Evolutionary conservation across 2,797 vertebrate genomes (phyloP).

Genomic region (Cottoperca gobio): DNA sequence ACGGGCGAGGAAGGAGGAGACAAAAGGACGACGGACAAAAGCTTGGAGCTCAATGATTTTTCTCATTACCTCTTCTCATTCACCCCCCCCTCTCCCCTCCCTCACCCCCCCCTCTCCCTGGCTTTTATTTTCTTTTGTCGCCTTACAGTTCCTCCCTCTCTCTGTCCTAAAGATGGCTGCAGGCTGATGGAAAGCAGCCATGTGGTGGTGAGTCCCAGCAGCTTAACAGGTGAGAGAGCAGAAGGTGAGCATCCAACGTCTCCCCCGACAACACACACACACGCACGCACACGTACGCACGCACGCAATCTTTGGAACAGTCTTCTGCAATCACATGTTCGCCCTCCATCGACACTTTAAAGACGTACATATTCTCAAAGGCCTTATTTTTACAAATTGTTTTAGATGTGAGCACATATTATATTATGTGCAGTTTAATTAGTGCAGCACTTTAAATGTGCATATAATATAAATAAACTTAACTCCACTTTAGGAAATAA

Average conservation of each 20-base stretch:
- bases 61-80: slow-evolving; percentile 51
- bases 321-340: too few species aligned
- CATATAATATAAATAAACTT: too few species aligned
- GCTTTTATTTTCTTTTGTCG: slow-evolving; percentile 26
- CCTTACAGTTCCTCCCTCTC: slow-evolving; percentile 5
- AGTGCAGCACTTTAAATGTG: too few species aligned
- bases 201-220: slow-evolving; percentile 41
- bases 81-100: background rate
- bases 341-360: too few species aligned
- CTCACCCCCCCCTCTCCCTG: background rate
- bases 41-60: slow-evolving; percentile 54
- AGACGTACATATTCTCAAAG: too few species aligned
- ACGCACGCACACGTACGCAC: background rate
- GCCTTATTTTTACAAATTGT: too few species aligned
- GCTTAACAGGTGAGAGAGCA: slow-evolving; percentile 64
- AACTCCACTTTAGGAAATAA: too few species aligned
- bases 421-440: too few species aligned
- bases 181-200: slow-evolving; percentile 52
- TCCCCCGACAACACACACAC: slow-evolving; percentile 50
- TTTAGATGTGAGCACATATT: too few species aligned
- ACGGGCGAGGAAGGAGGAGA: slow-evolving; percentile 51
- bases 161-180: slow-evolving; percentile 44
- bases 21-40: slow-evolving; percentile 64
- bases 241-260: slow-evolving; percentile 58
- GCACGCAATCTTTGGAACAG: too few species aligned